Base-by-base conservation (phyloP, 2,888 invertebrate genomes). In the Lagria hirta region DNA sequence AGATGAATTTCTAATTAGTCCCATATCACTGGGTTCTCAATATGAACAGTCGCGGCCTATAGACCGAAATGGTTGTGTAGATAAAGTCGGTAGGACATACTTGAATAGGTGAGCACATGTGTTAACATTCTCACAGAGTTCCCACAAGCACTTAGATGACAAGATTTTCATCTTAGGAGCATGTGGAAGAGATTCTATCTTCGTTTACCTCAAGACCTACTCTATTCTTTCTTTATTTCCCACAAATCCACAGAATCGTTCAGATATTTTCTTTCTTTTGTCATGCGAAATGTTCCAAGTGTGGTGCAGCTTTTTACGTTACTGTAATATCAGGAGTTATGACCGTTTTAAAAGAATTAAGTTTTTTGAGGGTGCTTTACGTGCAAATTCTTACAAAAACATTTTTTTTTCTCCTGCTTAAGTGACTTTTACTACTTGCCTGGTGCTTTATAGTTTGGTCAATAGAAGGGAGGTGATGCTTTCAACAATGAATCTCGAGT, bases 101-200 rank as follows among this genome's bases (percentile, higher is more conserved):
- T 53, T 52, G 56, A 57, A 60, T 56, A 53, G 55, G 53, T 48
- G 55, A 61, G 52, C 67, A 62, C 69, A 70, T 61, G 64, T 70
- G 70, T 65, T 62, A 62, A 63, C 64, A 66, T 64, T 70, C 70
- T 64, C 68, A 69, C 58, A 60, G 58, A 61, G 66, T 66, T 66
- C 65, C 64, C 63, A 60, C 64, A 62, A 63, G 65, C 66, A 67
- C 67, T 66, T 65, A 64, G 62, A 60, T 60, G 67, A 70, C 70
- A 69, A 67, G 68, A 65, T 66, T 70, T 68, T 68, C 67, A 65
- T 69, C 68, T 70, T 65, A 68, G 55, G 57, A 55, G 57, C 59
- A 60, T 60, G 61, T 58, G 61, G 57, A 37, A 16, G 34, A 11
- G 48, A 44, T 44, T 10, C 22, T 33, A 35, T 51, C 45, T 32